phyloP scores from a whole-genome alignment of 2,888 invertebrate species.

The Iselma pallidipennis region DNA sequence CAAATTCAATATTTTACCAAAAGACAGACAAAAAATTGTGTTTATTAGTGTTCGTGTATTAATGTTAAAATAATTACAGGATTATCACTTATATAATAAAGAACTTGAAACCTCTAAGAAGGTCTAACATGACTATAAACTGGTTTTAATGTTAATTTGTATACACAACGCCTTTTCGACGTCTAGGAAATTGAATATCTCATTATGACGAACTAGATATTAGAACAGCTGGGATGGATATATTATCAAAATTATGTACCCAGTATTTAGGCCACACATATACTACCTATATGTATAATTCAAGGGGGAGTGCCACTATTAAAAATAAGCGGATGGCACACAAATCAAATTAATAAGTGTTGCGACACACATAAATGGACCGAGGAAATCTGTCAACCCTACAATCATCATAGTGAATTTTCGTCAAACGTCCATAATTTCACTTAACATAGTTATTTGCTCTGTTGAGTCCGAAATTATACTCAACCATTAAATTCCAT shows the following conservation, averaged over 20 bases:
- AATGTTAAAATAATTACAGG: background rate
- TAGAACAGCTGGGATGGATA: no score
- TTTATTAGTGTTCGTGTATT: background rate
- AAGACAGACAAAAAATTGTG: background rate
- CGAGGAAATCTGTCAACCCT: conserved; percentile 17
- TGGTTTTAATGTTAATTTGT: no score
- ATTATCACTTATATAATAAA: background rate
- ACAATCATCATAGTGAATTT: conserved; percentile 9
- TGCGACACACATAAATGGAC: conserved; percentile 16
- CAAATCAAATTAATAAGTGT: conserved; percentile 12
- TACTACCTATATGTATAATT: no score
- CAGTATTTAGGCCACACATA: no score
- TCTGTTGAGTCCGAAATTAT: conserved; percentile 37
- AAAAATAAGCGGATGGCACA: conserved; percentile 1
- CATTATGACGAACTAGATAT: no score
- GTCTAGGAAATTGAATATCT: no score
- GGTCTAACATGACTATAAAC: no score
- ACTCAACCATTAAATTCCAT: conserved; percentile 40
- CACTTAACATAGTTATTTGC: conserved; percentile 36
- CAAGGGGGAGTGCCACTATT: background rate
- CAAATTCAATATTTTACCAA: background rate
- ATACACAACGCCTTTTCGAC: no score
- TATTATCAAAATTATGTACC: no score
- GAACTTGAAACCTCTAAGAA: no score
- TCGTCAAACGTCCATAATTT: conserved; percentile 30